phyloP scores from a whole-genome alignment of 2,888 invertebrate genomes.

The Hybos culiciformis region DNA sequence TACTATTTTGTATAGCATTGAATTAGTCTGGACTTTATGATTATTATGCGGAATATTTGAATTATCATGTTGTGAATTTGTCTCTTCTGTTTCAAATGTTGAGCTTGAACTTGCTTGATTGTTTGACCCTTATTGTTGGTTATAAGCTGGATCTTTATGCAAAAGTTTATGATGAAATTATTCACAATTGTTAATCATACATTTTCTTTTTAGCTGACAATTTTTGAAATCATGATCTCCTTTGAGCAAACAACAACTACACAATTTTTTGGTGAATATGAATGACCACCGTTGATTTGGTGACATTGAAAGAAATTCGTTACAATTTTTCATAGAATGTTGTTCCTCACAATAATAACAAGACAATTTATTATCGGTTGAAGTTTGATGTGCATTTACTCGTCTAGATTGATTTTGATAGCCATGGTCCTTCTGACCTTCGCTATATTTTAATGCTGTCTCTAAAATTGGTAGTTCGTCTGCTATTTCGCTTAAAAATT shows the following conservation, averaged over 20 bases:
- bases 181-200: not conserved
- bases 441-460: not conserved
- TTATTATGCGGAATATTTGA: not conserved
- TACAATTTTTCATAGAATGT: not conserved
- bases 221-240: not conserved
- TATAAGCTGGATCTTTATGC: too few relatives aligned
- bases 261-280: not conserved
- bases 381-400: not conserved
- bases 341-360: not conserved
- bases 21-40: not conserved
- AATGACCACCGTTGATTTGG: not conserved
- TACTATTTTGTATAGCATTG: constrained; percentile 10
- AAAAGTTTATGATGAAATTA: not conserved
- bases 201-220: not conserved
- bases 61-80: not conserved
- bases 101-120: not conserved
- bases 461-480: not conserved
- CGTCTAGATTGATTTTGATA: not conserved
- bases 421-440: too few relatives aligned
- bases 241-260: not conserved
- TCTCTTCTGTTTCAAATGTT: not conserved
- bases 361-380: not conserved
- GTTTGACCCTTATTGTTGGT: too few relatives aligned
- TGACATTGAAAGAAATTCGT: not conserved
- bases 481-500: not conserved